These are phyloP conservation scores for Eupithecia tripunctaria DNA, from an alignment of 2,888 invertebrate species.

Conservation along the genomic window DNA sequence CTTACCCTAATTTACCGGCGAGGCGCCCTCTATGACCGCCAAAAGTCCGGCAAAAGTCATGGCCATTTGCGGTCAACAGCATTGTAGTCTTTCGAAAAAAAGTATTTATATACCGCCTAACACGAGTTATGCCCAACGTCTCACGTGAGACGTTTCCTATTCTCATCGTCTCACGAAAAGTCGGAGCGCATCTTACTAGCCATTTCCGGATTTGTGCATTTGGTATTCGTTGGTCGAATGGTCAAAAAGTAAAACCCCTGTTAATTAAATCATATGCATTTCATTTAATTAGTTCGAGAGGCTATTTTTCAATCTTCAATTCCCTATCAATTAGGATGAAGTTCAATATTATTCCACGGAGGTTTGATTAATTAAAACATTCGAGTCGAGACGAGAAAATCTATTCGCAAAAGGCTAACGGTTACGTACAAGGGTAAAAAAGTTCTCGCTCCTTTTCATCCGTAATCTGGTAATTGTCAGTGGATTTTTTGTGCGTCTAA, in stretches of 20 bases:
- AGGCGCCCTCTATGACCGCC: no score
- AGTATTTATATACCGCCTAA: neutral
- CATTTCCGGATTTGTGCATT: neutral
- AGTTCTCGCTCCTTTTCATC: constrained; percentile 67
- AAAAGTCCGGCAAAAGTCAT: no score
- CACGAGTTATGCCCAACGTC: no score
- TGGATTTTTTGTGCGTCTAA: constrained; percentile 68
- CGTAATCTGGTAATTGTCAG: constrained; percentile 80
- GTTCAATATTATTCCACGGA: constrained; percentile 22
- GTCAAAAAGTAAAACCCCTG: neutral
- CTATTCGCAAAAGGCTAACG: constrained; percentile 64
- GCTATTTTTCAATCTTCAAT: neutral
- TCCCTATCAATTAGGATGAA: constrained; percentile 12
- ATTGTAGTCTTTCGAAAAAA: no score
- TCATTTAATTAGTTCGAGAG: neutral
- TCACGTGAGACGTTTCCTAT: no score
- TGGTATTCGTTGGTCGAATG: neutral
- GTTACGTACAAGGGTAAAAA: constrained; percentile 63
- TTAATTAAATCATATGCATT: neutral
- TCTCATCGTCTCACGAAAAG: no score
- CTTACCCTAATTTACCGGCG: no score
- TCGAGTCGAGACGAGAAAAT: constrained; percentile 54
- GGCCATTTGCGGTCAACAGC: no score
- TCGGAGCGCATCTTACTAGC: no score
- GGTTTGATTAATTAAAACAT: constrained; percentile 71